Evolutionary conservation across 2,888 invertebrate genomes (phyloP), one percentile per base, ranked within the genome.

Genomic region (Meloe dianella): DNA sequence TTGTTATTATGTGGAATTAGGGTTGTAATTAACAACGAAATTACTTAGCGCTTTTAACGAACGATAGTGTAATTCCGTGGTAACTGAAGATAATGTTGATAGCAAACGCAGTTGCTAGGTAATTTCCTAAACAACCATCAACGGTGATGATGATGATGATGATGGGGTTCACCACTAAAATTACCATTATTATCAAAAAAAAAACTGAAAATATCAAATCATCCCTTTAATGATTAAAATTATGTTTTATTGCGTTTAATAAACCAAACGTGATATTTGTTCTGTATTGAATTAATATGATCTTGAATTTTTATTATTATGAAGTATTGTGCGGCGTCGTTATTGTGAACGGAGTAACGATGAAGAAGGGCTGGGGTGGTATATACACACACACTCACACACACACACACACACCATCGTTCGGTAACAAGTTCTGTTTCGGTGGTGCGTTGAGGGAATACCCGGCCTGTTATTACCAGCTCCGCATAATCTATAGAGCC

Each of bases 401-500:
- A n/a, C n/a, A n/a, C n/a, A n/a, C n/a, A n/a, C n/a, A n/a, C n/a
- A n/a, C n/a, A n/a, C 63, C 69, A 71, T 71, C 70, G 70, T 70
- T 71, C 69, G 73, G 75, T 76, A 77, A 75, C 76, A 76, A 76
- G 77, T 80, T 80, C 77, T 78, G 79, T 79, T 80, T 72, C 78
- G 78, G 20, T 69, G 76, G 81, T 79, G 80, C 80, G 81, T 78
- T 79, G 67, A 77, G 82, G 81, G 80, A 81, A 81, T 76, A 75
- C 75, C 76, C 75, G 68, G 68, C 68, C 78, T 77, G 79, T 80
- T 82, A 82, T 81, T 81, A 82, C 81, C 78, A 76, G 78, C 79
- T 70, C 76, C 76, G 80, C 81, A 80, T 83, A 83, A 83, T 83
- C 83, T 83, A 83, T 83, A 82, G 81, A 80, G 80, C 78, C 81